Percentiles rank a stretch among this genome's conserved stretches.
Conservation (phyloP, 2,113 vertebrate genomes). For the Willisornis vidua region DNA sequence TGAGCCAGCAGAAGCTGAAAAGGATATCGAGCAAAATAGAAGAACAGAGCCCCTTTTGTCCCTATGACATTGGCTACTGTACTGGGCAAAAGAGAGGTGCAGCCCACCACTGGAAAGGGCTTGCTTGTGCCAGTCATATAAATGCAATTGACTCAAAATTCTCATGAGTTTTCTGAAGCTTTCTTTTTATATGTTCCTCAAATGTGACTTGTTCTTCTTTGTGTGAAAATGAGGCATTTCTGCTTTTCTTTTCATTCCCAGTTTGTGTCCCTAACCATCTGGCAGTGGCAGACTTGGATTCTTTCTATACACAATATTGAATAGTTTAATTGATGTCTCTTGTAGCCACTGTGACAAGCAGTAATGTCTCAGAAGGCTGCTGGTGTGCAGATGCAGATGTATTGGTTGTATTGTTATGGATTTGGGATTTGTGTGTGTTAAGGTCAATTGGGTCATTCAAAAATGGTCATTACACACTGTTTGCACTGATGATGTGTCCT, state of each 20-base stretch:
- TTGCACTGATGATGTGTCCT: neutral
- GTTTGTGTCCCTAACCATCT: neutral
- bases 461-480: neutral
- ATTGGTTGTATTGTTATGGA: neutral
- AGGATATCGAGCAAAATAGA: neutral
- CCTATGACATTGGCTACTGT: neutral
- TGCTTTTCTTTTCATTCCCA: neutral
- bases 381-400: neutral
- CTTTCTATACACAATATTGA: neutral
- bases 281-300: neutral
- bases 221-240: neutral
- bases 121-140: neutral
- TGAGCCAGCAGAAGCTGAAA: neutral
- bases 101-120: neutral
- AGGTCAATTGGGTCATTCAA: neutral
- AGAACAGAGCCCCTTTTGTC: neutral
- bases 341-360: neutral
- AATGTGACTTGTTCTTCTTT: neutral
- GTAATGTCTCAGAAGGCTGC: neutral
- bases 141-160: neutral
- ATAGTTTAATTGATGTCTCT: neutral
- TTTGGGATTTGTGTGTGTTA: neutral
- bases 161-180: neutral
- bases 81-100: neutral
- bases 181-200: neutral